phyloP scores from a whole-genome alignment of 2,113 vertebrate species.

The Mesitornis unicolor region DNA sequence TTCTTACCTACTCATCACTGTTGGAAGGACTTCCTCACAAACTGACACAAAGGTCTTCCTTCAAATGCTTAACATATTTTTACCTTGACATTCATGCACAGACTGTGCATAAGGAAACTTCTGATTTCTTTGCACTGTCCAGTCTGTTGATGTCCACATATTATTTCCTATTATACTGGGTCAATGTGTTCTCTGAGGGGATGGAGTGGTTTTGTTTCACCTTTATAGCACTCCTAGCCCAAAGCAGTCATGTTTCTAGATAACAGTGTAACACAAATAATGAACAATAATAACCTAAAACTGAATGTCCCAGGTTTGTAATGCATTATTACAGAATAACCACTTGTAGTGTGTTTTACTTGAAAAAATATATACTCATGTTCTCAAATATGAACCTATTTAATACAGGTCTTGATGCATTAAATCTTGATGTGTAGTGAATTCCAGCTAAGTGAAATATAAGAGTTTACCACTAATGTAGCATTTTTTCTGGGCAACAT shows the following conservation, averaged over 20 bases:
- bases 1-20: not conserved
- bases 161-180: not conserved
- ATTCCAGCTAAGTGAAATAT: not conserved
- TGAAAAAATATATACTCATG: accelerated
- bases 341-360: not conserved
- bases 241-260: not conserved
- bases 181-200: not conserved
- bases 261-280: not conserved
- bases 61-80: not conserved
- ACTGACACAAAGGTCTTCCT: not conserved
- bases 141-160: not conserved
- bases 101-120: not conserved
- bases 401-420: not conserved
- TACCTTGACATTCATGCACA: not conserved
- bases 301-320: not conserved
- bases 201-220: not conserved
- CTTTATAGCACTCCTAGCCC: not conserved
- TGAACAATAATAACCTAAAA: not conserved
- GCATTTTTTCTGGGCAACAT: not conserved
- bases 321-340: not conserved
- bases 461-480: not conserved
- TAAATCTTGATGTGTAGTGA: not conserved
- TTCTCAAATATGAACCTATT: not conserved
- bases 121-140: not conserved
- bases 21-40: not conserved